These are phyloP conservation scores for Malacoraja senta DNA, from an alignment of 2,797 vertebrate genomes.

Conservation along the genomic window DNA sequence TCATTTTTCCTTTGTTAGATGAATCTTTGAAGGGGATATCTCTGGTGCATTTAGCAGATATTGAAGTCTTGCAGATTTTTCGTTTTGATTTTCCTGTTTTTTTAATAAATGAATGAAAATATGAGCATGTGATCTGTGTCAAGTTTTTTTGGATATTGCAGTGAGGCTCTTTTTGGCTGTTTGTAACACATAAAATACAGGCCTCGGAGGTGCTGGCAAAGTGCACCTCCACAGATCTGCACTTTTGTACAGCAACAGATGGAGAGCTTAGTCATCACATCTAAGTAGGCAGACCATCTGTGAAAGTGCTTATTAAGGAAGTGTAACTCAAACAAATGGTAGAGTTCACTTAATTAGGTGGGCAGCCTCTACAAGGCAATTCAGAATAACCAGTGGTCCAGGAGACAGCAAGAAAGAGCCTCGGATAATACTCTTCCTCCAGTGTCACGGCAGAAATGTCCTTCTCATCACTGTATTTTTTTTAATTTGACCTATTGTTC, in stretches of 20 bases:
- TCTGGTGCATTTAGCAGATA: background rate
- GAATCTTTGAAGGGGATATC: background rate
- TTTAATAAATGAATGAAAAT: background rate
- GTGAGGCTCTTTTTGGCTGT: no score
- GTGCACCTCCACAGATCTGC: background rate
- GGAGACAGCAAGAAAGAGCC: constrained; percentile 9
- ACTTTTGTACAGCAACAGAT: constrained; percentile 30
- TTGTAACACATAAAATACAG: background rate
- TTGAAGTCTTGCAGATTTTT: background rate
- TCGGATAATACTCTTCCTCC: background rate
- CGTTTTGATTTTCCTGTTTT: no score
- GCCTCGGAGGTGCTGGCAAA: background rate
- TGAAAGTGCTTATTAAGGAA: constrained; percentile 30
- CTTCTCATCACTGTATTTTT: background rate
- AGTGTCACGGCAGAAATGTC: background rate
- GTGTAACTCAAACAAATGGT: constrained; percentile 28
- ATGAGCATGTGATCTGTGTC: background rate
- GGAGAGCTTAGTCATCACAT: constrained; percentile 8
- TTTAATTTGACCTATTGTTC: background rate
- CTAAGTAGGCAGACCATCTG: constrained; percentile 33
- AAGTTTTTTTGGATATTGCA: background rate
- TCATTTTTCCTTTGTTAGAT: background rate
- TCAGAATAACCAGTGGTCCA: constrained; percentile 17
- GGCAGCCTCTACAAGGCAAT: background rate
- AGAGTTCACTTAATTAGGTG: constrained; percentile 17